Conservation (phyloP, 2,888 invertebrate species). For the Drosophila paracracens region DNA sequence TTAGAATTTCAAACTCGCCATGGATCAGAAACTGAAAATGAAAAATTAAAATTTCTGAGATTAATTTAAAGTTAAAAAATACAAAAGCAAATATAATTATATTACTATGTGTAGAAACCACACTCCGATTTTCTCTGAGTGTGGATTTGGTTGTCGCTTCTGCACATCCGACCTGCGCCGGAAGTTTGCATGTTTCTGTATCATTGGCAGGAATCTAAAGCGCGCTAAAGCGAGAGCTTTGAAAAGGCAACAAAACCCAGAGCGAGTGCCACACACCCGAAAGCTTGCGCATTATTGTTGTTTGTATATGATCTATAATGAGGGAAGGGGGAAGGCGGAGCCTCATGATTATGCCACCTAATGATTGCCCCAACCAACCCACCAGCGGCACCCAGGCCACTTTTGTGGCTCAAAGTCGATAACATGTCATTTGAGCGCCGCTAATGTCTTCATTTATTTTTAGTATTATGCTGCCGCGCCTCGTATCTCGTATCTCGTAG, state of each 20-base stretch:
- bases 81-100: too few species aligned
- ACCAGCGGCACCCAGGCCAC: neutral
- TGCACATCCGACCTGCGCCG: slow-evolving; percentile 61
- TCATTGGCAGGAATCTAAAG: slow-evolving; percentile 79
- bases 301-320: slow-evolving; percentile 53
- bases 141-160: slow-evolving; percentile 49
- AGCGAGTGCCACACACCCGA: slow-evolving; percentile 17
- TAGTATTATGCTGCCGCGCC: slow-evolving; percentile 64
- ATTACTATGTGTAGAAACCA: neutral
- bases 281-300: slow-evolving; percentile 65
- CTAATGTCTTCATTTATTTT: slow-evolving; percentile 81
- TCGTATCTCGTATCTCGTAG: neutral
- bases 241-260: slow-evolving; percentile 52
- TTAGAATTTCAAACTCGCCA: neutral
- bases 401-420: slow-evolving; percentile 56
- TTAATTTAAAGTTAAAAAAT: neutral
- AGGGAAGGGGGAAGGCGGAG: neutral
- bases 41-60: neutral
- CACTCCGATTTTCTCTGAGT: neutral
- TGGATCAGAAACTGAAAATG: neutral
- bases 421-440: slow-evolving; percentile 79
- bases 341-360: slow-evolving; percentile 25
- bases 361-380: slow-evolving; percentile 26
- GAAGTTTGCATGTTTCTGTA: slow-evolving; percentile 79
- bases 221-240: slow-evolving; percentile 72